Conservation (phyloP, 2,888 invertebrate genomes). For the Automeris io region DNA sequence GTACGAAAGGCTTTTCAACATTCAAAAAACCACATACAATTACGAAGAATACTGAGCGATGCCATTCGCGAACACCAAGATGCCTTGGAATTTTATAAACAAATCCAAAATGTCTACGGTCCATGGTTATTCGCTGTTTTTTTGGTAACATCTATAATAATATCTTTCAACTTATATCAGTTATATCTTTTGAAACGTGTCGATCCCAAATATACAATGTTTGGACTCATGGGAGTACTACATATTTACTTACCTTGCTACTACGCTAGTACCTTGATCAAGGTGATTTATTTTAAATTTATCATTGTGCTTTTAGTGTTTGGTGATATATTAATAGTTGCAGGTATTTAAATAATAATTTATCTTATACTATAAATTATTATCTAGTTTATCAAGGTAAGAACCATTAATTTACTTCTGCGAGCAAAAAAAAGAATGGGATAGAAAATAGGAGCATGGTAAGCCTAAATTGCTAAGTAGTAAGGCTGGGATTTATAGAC, state of each 20-base stretch:
- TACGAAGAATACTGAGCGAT: constrained; percentile 31
- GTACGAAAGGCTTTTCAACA: constrained; percentile 34
- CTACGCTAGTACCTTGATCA: constrained; percentile 39
- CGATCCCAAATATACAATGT: constrained; percentile 43
- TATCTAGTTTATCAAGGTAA: constrained; percentile 3
- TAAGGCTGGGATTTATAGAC: too few relatives aligned
- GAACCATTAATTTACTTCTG: too few relatives aligned
- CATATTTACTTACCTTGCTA: constrained; percentile 53
- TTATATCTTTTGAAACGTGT: constrained; percentile 34
- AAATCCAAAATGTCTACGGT: constrained; percentile 44
- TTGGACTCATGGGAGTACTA: constrained; percentile 35
- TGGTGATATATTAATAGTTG: constrained; percentile 1
- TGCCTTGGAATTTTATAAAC: constrained; percentile 34
- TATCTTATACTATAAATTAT: neutral
- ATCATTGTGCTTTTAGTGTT: constrained; percentile 2
- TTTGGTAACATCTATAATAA: constrained; percentile 37
- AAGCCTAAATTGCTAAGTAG: too few relatives aligned
- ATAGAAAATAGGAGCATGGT: too few relatives aligned
- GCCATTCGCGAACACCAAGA: constrained; percentile 47
- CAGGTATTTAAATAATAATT: constrained; percentile 6
- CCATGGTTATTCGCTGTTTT: constrained; percentile 50
- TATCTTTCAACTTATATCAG: constrained; percentile 50
- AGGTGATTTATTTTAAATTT: constrained; percentile 23
- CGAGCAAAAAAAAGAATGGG: too few relatives aligned
- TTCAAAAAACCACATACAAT: constrained; percentile 24